Percentiles rank a stretch among this genome's conserved stretches.
Conservation (phyloP, 2,797 vertebrate genomes). For the Dipus sagitta region DNA sequence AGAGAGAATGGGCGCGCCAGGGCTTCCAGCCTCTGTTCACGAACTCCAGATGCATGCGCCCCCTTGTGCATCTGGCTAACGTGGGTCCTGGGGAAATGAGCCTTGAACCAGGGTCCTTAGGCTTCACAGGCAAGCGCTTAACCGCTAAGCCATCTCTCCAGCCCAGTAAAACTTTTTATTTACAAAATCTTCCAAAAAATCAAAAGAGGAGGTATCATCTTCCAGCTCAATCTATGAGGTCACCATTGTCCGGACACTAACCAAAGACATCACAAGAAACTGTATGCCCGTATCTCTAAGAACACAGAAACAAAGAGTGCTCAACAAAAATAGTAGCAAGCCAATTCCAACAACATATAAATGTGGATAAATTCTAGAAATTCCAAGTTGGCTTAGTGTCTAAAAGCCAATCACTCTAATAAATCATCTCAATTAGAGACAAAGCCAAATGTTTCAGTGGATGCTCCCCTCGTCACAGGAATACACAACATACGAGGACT, state of each 20-base stretch:
- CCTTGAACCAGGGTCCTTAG: no score
- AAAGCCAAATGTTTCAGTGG: not conserved
- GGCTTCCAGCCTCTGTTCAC: no score
- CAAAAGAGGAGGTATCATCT: not conserved
- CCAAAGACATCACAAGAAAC: not conserved
- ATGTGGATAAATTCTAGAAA: not conserved
- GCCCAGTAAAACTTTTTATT: not conserved
- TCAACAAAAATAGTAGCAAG: not conserved
- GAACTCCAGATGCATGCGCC: no score
- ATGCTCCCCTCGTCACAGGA: not conserved
- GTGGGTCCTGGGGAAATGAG: no score
- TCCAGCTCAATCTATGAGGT: not conserved
- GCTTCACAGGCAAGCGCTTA: no score
- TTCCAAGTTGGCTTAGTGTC: not conserved
- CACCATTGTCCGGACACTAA: not conserved
- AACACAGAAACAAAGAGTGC: not conserved
- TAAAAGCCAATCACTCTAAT: not conserved
- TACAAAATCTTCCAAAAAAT: not conserved
- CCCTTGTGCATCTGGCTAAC: no score
- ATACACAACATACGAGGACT: not conserved
- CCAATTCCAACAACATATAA: not conserved
- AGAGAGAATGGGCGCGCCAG: no score
- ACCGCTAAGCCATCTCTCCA: no score
- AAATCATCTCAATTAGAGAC: not conserved
- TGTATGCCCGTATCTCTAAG: not conserved